phyloP scores from a whole-genome alignment of 2,113 vertebrate species.

The Sander vitreus region DNA sequence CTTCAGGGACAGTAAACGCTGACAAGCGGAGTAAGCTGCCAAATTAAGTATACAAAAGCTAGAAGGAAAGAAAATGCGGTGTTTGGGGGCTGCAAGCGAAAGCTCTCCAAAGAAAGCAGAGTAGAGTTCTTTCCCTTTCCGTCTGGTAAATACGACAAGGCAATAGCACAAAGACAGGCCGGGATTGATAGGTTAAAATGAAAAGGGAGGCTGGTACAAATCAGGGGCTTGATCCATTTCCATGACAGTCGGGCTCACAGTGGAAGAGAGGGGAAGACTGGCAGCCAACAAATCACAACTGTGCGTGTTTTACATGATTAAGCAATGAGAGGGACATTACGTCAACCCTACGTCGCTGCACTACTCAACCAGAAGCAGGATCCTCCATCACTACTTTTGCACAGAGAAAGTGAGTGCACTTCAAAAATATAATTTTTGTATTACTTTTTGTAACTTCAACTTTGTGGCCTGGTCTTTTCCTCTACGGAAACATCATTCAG shows the following conservation, averaged over 20 bases:
- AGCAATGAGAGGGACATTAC: slow-evolving; percentile 47
- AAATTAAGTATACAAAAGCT: slow-evolving; percentile 60
- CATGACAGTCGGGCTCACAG: slow-evolving; percentile 62
- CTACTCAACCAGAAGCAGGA: slow-evolving; percentile 12
- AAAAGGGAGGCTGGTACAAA: slow-evolving; percentile 72
- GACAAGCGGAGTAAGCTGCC: slow-evolving; percentile 57
- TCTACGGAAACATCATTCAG: too few relatives aligned
- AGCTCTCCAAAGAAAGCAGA: slow-evolving; percentile 56
- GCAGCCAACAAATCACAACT: slow-evolving; percentile 63
- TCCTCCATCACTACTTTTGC: background rate
- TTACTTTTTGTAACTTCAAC: background rate
- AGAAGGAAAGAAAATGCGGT: slow-evolving; percentile 4
- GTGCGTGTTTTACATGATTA: slow-evolving; percentile 64
- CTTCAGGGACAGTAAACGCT: slow-evolving; percentile 29
- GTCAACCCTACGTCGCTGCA: background rate
- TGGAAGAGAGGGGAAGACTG: slow-evolving; percentile 42
- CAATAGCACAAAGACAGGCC: slow-evolving; percentile 47
- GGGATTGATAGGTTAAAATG: slow-evolving; percentile 67
- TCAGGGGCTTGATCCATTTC: slow-evolving; percentile 71
- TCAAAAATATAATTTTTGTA: background rate
- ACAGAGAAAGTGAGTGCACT: background rate
- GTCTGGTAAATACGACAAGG: slow-evolving; percentile 59
- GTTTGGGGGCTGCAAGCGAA: slow-evolving; percentile 35
- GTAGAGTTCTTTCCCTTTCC: slow-evolving; percentile 58
- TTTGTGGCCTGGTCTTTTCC: too few relatives aligned